Conservation (phyloP, 92 coral and sea anemone genomes). For the Phymanthus crucifer region DNA sequence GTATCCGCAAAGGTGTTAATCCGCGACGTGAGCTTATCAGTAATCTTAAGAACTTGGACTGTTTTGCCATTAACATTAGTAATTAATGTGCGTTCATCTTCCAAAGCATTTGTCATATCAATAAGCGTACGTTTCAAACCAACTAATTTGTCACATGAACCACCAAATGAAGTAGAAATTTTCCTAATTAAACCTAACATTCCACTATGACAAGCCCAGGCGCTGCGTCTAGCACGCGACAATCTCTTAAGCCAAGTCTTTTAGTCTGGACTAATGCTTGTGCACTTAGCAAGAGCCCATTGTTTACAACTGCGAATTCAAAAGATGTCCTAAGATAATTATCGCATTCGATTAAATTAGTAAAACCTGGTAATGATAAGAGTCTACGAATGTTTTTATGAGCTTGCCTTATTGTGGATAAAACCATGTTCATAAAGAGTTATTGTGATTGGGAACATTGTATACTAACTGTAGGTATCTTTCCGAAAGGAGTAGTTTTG, state of each 20-base stretch:
- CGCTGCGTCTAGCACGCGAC: conserved; percentile 14
- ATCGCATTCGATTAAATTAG: conserved; percentile 35
- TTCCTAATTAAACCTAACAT: no score
- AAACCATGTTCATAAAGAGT: neutral
- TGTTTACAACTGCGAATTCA: conserved; percentile 15
- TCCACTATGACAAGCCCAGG: no score
- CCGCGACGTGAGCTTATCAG: no score
- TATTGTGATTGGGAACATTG: neutral
- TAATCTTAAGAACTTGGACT: no score
- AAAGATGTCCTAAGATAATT: conserved; percentile 38
- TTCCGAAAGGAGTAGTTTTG: neutral
- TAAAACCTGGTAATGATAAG: conserved; percentile 37
- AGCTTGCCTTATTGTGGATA: neutral
- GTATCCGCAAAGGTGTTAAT: no score
- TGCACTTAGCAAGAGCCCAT: no score
- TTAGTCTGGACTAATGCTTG: conserved; percentile 16
- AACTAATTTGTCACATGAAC: conserved; percentile 29
- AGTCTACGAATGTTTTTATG: conserved; percentile 6
- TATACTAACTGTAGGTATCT: neutral
- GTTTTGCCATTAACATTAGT: no score
- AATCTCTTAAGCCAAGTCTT: conserved; percentile 5
- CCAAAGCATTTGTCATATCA: no score
- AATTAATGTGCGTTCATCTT: no score
- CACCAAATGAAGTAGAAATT: conserved; percentile 26
- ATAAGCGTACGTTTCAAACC: no score